Evolutionary conservation across 2,113 vertebrate genomes (phyloP).

Genomic region (Phalacrocorax aristotelis): DNA sequence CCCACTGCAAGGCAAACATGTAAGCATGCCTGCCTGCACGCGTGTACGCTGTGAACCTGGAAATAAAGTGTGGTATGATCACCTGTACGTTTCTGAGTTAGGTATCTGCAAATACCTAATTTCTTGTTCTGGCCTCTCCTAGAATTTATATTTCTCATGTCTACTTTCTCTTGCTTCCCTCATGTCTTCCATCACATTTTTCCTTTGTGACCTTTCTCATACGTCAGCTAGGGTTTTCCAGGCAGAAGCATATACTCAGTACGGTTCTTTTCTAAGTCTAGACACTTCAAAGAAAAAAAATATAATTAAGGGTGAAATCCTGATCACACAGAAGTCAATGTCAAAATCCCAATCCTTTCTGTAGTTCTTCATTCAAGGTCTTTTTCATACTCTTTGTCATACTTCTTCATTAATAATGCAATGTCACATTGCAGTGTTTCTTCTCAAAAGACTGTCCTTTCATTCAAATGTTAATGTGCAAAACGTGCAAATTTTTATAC

Average conservation of each 20-base stretch:
- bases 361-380: background rate
- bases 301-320: background rate
- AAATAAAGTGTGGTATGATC: too few species aligned
- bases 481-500: background rate
- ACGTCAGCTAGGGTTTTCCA: background rate
- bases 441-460: background rate
- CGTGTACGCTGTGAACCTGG: background rate
- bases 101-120: background rate
- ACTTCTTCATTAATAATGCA: background rate
- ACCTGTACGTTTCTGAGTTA: accelerated
- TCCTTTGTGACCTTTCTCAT: background rate
- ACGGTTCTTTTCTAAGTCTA: background rate
- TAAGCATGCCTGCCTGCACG: too few species aligned
- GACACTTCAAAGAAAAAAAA: background rate
- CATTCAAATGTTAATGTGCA: background rate
- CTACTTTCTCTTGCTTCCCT: background rate
- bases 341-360: background rate
- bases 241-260: background rate
- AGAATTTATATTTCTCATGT: background rate
- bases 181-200: background rate
- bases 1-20: background rate
- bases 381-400: background rate
- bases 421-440: background rate
- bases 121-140: background rate
- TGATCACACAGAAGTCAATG: background rate